These are phyloP conservation scores for Ypsolopha sequella DNA, from an alignment of 2,888 invertebrate species.

Conservation along the genomic window DNA sequence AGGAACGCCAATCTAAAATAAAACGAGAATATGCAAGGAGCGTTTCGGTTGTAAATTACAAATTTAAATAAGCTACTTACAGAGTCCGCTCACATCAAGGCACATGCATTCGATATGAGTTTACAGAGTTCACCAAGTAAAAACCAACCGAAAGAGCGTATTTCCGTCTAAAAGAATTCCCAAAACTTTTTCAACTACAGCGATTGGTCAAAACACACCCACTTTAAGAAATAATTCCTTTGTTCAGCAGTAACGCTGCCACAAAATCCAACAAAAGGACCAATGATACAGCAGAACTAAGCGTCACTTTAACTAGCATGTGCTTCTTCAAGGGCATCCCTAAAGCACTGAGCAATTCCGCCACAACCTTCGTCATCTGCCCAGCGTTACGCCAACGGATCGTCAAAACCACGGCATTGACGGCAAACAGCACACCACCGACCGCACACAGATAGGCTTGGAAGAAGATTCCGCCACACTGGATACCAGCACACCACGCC, in stretches of 20 bases:
- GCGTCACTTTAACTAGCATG: conserved; percentile 23
- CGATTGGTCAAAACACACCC: no score
- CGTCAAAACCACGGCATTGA: conserved; percentile 34
- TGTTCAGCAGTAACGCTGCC: neutral
- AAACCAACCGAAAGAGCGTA: conserved; percentile 17
- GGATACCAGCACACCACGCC: conserved; percentile 23
- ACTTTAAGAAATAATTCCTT: no score
- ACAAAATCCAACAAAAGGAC: conserved; percentile 17
- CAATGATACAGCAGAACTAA: conserved; percentile 21
- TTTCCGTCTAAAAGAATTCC: no score
- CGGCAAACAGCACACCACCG: conserved; percentile 25
- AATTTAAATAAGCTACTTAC: conserved; percentile 41
- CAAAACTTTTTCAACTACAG: no score
- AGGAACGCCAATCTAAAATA: neutral
- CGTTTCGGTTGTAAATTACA: conserved; percentile 30
- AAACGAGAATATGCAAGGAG: conserved; percentile 9
- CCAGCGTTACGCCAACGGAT: conserved; percentile 30
- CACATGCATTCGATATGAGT: conserved; percentile 30
- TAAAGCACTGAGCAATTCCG: conserved; percentile 31
- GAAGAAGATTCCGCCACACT: conserved; percentile 13
- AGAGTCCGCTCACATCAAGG: conserved; percentile 27
- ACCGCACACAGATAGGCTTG: conserved; percentile 34
- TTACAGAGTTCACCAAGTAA: conserved; percentile 18
- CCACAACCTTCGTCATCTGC: conserved; percentile 32
- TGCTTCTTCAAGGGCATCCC: conserved; percentile 35